Percentiles rank a stretch among this genome's conserved stretches.
Evolutionary conservation across 2,888 invertebrate genomes (phyloP).

Genomic region (Lycaena phlaeas): DNA sequence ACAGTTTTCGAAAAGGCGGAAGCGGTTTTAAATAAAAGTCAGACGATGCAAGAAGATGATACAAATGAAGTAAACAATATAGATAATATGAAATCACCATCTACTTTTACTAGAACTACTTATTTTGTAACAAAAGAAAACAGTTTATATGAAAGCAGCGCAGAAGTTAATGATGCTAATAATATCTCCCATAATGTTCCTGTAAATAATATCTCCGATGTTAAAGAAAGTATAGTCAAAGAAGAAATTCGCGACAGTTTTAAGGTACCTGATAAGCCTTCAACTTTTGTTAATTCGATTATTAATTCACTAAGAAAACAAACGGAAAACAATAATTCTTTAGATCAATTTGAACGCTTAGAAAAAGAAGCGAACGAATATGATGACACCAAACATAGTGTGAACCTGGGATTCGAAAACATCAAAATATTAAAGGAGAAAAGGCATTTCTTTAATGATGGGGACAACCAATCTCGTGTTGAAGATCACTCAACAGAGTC

Average conservation of each 20-base stretch:
- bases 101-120: conserved; percentile 9
- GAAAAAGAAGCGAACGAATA: conserved; percentile 33
- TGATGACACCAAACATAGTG: conserved; percentile 18
- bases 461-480: conserved; percentile 11
- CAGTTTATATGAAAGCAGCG: neutral
- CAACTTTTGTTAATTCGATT: conserved; percentile 34
- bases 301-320: conserved; percentile 31
- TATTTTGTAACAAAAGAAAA: conserved; percentile 9
- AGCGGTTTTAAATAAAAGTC: conserved; percentile 9
- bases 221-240: neutral
- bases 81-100: neutral
- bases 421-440: conserved; percentile 35
- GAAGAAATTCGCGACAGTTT: neutral
- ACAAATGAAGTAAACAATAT: conserved; percentile 7
- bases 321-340: conserved; percentile 34
- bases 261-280: conserved; percentile 24
- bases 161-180: conserved; percentile 4
- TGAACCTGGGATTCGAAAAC: conserved; percentile 23
- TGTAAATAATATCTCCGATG: conserved; percentile 4
- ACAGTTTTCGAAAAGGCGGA: conserved; percentile 4
- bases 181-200: too few species aligned
- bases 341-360: conserved; percentile 44
- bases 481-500: conserved; percentile 10
- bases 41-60: conserved; percentile 10
- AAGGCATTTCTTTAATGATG: conserved; percentile 32